Conservation (phyloP, 2,113 vertebrate species). For the Sminthopsis crassicaudata region DNA sequence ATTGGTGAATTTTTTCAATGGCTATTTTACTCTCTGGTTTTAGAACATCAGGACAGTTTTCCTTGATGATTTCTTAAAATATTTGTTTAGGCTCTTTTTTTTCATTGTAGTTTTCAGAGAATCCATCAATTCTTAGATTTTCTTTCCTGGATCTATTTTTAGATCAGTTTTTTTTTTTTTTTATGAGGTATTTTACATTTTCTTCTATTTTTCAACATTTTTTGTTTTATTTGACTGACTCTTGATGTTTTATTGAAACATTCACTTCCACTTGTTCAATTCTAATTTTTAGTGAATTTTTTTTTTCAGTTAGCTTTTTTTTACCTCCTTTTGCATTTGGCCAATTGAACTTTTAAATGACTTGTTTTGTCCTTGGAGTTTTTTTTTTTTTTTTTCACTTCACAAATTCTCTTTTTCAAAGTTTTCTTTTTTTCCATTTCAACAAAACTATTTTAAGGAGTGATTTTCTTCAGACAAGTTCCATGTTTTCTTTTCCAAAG, state of each 20-base stretch:
- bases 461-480: neutral
- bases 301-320: neutral
- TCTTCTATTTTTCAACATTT: neutral
- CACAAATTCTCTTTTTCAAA: too few relatives aligned
- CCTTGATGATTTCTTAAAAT: neutral
- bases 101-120: neutral
- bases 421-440: too few relatives aligned
- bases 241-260: neutral
- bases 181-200: neutral
- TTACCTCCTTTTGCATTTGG: neutral
- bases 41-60: neutral
- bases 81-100: neutral
- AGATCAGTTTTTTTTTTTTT: neutral
- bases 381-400: too few relatives aligned
- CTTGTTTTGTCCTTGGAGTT: too few relatives aligned
- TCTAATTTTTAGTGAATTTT: neutral
- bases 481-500: neutral
- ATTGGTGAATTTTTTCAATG: neutral
- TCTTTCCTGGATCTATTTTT: neutral
- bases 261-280: neutral
- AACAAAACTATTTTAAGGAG: neutral
- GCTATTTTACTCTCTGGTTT: neutral
- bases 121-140: neutral
- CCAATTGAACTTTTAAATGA: too few relatives aligned
- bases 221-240: neutral